Conservation (phyloP, 2,113 vertebrate genomes). For the Suncus etruscus region DNA sequence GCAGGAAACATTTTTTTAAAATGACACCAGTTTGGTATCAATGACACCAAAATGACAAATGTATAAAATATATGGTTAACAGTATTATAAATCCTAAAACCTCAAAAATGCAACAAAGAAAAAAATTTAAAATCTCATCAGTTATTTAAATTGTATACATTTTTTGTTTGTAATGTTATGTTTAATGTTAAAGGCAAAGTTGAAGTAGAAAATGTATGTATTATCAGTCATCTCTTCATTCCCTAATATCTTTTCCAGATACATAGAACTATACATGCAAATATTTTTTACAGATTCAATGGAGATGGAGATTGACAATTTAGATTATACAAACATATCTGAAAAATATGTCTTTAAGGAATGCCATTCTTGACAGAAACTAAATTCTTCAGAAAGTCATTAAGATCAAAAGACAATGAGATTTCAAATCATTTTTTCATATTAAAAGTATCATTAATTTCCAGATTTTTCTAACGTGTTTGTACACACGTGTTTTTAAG, state of each 20-base stretch:
- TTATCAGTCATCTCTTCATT: neutral
- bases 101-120: no score
- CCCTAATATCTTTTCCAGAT: neutral
- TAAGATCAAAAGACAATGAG: neutral
- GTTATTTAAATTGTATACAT: neutral
- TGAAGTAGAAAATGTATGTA: neutral
- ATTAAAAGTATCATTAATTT: neutral
- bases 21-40: neutral
- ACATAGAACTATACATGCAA: neutral
- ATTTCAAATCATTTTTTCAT: neutral
- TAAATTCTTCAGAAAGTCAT: neutral
- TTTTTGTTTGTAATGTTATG: neutral
- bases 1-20: slow-evolving; percentile 15
- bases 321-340: neutral
- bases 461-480: neutral
- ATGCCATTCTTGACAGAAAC: neutral
- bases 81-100: no score
- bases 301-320: neutral
- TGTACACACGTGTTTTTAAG: neutral
- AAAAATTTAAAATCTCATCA: no score
- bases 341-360: neutral
- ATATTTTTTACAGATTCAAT: neutral
- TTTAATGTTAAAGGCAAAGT: slow-evolving; percentile 14
- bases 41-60: no score
- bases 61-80: no score